phyloP scores from a whole-genome alignment of 1,140 invertebrate genomes.

The Reticulitermes speratus region DNA sequence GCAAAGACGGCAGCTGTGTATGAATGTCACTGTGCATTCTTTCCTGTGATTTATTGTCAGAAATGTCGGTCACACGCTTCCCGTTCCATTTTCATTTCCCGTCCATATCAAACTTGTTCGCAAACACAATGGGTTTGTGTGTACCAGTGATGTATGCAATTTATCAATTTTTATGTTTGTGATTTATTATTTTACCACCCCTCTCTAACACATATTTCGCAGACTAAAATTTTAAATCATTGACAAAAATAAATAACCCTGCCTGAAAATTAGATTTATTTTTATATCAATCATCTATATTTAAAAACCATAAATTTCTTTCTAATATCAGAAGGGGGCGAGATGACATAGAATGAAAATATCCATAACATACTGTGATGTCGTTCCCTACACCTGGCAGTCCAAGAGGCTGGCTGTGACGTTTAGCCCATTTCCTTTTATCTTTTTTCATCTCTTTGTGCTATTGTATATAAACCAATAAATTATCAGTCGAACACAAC shows the following conservation, averaged over 20 bases:
- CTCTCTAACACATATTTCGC: conserved; percentile 5
- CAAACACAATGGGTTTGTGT: conserved; percentile 4
- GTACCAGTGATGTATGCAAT: conserved; percentile 7
- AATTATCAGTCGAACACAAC: too few relatives aligned
- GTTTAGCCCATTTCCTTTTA: not conserved
- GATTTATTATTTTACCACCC: conserved; percentile 4
- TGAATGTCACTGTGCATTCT: not conserved
- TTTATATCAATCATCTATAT: not conserved
- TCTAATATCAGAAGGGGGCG: not conserved
- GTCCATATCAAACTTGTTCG: not conserved
- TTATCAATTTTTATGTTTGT: not conserved
- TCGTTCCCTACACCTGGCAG: not conserved
- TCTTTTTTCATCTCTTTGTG: too few relatives aligned
- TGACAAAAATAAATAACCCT: conserved; percentile 6
- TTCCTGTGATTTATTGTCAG: conserved; percentile 19
- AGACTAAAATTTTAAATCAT: conserved; percentile 11
- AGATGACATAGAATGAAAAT: not conserved
- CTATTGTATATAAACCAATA: too few relatives aligned
- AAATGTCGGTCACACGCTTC: not conserved
- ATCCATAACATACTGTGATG: not conserved
- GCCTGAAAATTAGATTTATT: conserved; percentile 19
- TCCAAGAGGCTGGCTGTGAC: not conserved
- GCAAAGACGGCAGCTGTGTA: not conserved
- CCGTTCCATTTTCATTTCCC: not conserved
- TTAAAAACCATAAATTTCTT: conserved; percentile 2